Percentiles rank a stretch among this genome's conserved stretches.
Evolutionary conservation across 1,140 invertebrate genomes (phyloP).

Genomic region (Antheraea mylitta): DNA sequence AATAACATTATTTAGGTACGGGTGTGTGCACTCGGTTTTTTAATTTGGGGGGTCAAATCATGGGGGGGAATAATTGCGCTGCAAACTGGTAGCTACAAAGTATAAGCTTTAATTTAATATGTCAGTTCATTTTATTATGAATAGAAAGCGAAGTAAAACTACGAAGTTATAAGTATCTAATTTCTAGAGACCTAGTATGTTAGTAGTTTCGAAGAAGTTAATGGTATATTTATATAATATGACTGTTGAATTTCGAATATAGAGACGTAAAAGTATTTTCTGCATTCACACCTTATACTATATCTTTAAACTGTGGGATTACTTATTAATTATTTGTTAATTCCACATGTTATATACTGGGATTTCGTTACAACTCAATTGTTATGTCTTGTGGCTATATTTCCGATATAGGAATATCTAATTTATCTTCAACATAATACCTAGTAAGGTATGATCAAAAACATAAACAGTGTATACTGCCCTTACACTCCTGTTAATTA

Average conservation of each 20-base stretch:
- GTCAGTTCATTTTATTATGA: constrained; percentile 1
- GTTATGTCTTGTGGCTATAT: too few species aligned
- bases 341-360: too few species aligned
- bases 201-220: not conserved
- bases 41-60: not conserved
- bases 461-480: not conserved
- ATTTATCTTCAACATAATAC: too few species aligned
- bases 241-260: not conserved
- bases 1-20: constrained; percentile 25
- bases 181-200: not conserved
- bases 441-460: not conserved
- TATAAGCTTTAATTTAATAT: constrained; percentile 1
- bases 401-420: too few species aligned
- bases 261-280: not conserved
- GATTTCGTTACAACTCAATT: too few species aligned
- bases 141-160: not conserved
- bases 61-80: not conserved
- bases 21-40: not conserved
- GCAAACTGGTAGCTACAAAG: not conserved
- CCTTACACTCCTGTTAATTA: not conserved
- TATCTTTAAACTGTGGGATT: not conserved
- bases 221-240: not conserved
- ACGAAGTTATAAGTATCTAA: not conserved
- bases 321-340: not conserved
- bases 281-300: not conserved